These are phyloP conservation scores for Sapajus apella DNA, from an alignment of 2,113 vertebrate genomes.

Conservation along the genomic window DNA sequence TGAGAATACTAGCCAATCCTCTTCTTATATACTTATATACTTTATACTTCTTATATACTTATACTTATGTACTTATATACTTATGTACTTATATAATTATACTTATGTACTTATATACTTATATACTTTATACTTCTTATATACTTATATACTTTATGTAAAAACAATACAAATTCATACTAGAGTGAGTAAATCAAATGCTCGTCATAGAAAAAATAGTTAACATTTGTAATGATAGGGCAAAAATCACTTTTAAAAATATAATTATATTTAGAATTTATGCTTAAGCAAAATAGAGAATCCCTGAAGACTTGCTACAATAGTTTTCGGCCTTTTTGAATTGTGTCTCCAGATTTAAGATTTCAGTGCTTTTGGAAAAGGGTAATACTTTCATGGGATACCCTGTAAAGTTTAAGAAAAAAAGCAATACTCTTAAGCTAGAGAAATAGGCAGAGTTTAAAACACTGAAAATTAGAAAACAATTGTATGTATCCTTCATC, in stretches of 20 bases:
- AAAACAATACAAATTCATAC: neutral
- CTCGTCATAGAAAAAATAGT: neutral
- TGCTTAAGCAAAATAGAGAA: neutral
- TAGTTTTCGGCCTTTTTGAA: neutral
- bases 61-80: too few species aligned
- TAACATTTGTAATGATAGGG: neutral
- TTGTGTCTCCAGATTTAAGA: neutral
- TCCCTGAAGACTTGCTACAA: neutral
- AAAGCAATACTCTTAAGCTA: neutral
- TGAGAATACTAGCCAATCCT: neutral
- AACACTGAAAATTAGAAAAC: neutral
- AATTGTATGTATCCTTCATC: neutral
- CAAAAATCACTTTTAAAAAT: neutral
- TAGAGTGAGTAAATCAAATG: neutral
- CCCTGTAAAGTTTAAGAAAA: neutral
- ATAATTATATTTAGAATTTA: neutral
- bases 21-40: neutral
- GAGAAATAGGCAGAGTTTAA: neutral
- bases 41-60: too few species aligned
- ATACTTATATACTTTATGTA: neutral
- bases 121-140: too few species aligned
- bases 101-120: neutral
- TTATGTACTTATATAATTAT: too few species aligned
- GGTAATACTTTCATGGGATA: neutral
- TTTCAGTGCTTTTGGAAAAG: neutral